These are phyloP conservation scores for Crenuchus spilurus DNA, from an alignment of 2,797 vertebrate genomes.

Conservation along the genomic window DNA sequence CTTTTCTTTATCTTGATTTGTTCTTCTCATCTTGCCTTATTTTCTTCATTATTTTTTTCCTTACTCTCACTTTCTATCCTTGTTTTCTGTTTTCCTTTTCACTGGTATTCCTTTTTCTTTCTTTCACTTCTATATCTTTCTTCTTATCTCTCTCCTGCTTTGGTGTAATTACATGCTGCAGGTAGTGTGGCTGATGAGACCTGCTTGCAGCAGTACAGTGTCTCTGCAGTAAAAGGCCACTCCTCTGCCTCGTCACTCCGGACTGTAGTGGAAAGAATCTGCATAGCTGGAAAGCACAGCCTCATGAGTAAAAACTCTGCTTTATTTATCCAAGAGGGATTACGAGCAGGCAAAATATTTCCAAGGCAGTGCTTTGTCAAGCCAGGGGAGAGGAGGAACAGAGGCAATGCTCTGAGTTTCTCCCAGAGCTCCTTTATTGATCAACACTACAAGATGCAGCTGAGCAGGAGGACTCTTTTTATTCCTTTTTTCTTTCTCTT, in stretches of 20 bases:
- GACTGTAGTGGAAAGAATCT: conserved; percentile 28
- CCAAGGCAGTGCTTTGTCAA: conserved; percentile 11
- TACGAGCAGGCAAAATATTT: conserved; percentile 33
- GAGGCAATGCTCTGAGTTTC: not conserved
- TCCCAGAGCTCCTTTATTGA: conserved; percentile 8
- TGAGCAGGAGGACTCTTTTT: not conserved
- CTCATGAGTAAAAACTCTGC: conserved; percentile 26
- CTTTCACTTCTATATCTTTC: conserved; percentile 41
- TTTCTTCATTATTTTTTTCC: not conserved
- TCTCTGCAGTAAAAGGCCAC: conserved; percentile 2
- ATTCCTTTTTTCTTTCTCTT: not conserved
- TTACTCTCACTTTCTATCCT: not conserved
- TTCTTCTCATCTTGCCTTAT: not conserved
- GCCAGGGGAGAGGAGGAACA: not conserved
- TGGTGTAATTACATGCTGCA: conserved; percentile 36
- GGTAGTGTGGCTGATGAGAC: conserved; percentile 36
- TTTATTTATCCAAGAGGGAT: conserved; percentile 42
- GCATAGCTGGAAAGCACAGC: conserved; percentile 25
- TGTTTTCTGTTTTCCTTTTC: not conserved
- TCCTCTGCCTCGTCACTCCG: conserved; percentile 35
- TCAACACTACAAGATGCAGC: not conserved
- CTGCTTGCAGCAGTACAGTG: conserved; percentile 4
- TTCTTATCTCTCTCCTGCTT: not conserved
- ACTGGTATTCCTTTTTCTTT: conserved; percentile 39
- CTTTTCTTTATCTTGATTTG: not conserved